These are phyloP conservation scores for Uloborus plumipes DNA, from an alignment of 2,888 invertebrate species.

Conservation along the genomic window DNA sequence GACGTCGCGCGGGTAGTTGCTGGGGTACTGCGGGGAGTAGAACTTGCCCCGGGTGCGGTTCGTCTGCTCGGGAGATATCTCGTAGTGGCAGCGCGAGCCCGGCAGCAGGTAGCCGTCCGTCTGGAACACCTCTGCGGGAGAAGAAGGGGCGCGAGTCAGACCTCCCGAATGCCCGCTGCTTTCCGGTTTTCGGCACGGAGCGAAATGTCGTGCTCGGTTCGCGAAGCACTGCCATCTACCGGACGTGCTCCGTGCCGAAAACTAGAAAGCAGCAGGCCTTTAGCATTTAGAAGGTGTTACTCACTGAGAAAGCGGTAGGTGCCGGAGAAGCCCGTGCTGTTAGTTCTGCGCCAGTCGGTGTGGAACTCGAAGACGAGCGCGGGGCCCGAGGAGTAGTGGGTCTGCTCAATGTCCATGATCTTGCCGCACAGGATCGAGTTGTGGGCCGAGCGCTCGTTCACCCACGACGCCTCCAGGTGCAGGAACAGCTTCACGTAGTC, in stretches of 20 bases:
- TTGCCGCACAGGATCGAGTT: conserved; percentile 80
- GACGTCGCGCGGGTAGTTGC: conserved; percentile 92
- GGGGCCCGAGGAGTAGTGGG: conserved; percentile 82
- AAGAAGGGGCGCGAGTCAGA: too few species aligned
- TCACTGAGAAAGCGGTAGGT: conserved; percentile 80
- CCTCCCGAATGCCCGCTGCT: too few species aligned
- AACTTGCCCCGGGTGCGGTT: conserved; percentile 82
- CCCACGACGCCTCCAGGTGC: conserved; percentile 78
- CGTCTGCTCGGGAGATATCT: conserved; percentile 83
- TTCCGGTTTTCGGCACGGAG: too few species aligned
- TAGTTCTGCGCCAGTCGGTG: conserved; percentile 74
- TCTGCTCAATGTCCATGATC: conserved; percentile 76
- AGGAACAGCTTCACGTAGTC: conserved; percentile 85
- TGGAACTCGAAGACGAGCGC: conserved; percentile 84
- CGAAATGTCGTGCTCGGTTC: too few species aligned
- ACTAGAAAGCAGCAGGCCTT: too few species aligned
- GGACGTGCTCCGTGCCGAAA: too few species aligned
- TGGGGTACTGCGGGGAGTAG: conserved; percentile 95
- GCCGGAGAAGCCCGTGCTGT: conserved; percentile 79
- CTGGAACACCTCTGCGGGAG: conserved; percentile 80
- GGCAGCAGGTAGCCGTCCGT: conserved; percentile 84
- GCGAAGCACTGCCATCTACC: too few species aligned
- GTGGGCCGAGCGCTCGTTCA: conserved; percentile 84
- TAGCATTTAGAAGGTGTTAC: too few species aligned
- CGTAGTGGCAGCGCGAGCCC: conserved; percentile 87